Base-by-base conservation (phyloP, 2,888 invertebrate genomes). In the Dusona sp. region DNA sequence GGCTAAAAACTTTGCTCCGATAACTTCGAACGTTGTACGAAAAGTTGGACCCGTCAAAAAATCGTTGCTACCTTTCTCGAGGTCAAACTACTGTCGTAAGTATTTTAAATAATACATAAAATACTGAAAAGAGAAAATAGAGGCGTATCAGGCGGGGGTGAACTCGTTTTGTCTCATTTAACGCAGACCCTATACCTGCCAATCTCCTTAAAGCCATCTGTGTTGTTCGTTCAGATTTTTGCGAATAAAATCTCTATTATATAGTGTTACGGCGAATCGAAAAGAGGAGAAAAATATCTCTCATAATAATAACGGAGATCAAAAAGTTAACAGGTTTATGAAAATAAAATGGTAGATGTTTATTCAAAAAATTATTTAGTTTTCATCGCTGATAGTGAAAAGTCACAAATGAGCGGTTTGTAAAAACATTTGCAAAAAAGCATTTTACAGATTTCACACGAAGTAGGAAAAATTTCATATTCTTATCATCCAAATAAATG, bases 161-260 rank as follows among this genome's bases (percentile, higher is more conserved):
- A 68, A 61, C 70, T 54, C 74, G 72, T 54, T 42, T 48, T 72
- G 74, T 42, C 78, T 80, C 80, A 68, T 83, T 86, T 83, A 67
- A 57, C 73, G 38, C 57, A 78, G 48, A 61, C 54, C 42, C 48
- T 48, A 42, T 75, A 68, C 73, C 77, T 80, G 86, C 83, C 83
- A 83, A 86, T 83, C 77, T 48, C 67, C 73, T 57, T 19, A 83
- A 54, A 79, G 68, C 73, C 25, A 79, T 79, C 67, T 54, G 54
- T 83, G 54, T 70, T 75, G 81, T 42, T 51, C 72, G 29, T 36
- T 64, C 13, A 74, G 64, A n/a, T 13, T 3, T 68, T 74, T 51
- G 29, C 29, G 25, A 67, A 81, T 36, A 48, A 7, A 3, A 57
- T 16, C 22, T 22, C 22, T 77, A 51, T 77, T 72, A 29, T 1